Conservation (phyloP, 2,797 vertebrate genomes). For the Anas georgica region DNA sequence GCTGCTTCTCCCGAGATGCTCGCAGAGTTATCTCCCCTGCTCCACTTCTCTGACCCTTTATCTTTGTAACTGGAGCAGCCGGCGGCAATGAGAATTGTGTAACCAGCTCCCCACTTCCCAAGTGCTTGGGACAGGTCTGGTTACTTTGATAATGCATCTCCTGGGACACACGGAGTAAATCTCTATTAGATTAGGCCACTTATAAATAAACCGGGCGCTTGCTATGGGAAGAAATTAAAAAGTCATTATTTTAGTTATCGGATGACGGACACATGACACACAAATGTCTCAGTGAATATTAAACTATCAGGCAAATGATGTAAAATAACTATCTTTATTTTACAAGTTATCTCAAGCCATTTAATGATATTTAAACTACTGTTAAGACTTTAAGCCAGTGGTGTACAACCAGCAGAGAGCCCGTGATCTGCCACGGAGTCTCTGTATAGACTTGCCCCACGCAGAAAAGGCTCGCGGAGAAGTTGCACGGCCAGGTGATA, state of each 20-base stretch:
- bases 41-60: conserved; percentile 66
- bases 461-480: not conserved
- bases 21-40: conserved; percentile 36
- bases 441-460: not conserved
- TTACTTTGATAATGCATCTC: conserved; percentile 28
- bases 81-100: conserved; percentile 66
- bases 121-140: conserved; percentile 54
- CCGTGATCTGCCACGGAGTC: not conserved
- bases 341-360: not conserved
- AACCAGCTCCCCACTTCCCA: conserved; percentile 58
- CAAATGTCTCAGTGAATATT: not conserved
- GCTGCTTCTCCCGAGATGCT: conserved; percentile 25
- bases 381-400: not conserved
- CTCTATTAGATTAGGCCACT: conserved; percentile 52
- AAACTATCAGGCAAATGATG: not conserved
- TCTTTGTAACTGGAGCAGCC: conserved; percentile 58
- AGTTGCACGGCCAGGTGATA: not conserved
- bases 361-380: not conserved
- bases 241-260: not conserved
- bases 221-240: conserved; percentile 4
- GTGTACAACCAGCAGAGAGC: not conserved
- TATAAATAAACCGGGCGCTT: conserved; percentile 50
- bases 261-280: not conserved
- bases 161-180: conserved; percentile 28
- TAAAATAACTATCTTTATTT: not conserved